Conservation (phyloP, 2,888 invertebrate genomes). For the Protophormia terraenovae region DNA sequence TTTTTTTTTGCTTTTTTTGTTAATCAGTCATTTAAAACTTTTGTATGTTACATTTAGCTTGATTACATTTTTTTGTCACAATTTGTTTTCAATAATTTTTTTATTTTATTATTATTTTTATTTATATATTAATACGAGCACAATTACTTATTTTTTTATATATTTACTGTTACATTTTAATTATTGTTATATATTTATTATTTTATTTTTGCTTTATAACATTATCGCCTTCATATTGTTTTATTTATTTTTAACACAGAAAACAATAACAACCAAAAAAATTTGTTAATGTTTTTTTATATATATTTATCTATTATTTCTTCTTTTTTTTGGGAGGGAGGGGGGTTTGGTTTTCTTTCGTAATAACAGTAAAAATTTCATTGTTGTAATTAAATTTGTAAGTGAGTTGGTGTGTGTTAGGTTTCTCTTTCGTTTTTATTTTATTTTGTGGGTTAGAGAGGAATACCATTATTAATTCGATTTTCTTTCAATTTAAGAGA, state of each 20-base stretch:
- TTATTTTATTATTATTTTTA: not conserved
- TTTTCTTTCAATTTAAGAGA: not conserved
- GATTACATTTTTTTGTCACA: not conserved
- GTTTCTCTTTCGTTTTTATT: not conserved
- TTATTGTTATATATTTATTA: not conserved
- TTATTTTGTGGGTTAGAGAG: not conserved
- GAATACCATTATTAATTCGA: not conserved
- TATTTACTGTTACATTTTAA: not conserved
- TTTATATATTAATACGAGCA: not conserved
- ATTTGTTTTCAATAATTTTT: not conserved
- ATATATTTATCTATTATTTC: not conserved
- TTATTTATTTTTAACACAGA: not conserved
- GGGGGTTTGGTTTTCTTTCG: not conserved
- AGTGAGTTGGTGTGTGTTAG: not conserved
- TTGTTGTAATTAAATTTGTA: not conserved
- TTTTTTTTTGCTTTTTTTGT: not conserved
- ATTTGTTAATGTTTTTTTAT: not conserved
- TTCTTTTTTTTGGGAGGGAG: too few relatives aligned
- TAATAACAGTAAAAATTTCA: not conserved
- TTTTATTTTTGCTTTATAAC: not conserved
- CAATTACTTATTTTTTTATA: not conserved
- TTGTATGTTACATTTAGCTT: not conserved
- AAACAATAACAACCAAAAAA: not conserved
- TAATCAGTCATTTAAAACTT: slow-evolving; percentile 45
- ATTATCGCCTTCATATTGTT: not conserved